Percentiles rank a stretch among this genome's conserved stretches.
phyloP scores from a whole-genome alignment of 2,113 vertebrate genomes.

The Zapus hudsonius region DNA sequence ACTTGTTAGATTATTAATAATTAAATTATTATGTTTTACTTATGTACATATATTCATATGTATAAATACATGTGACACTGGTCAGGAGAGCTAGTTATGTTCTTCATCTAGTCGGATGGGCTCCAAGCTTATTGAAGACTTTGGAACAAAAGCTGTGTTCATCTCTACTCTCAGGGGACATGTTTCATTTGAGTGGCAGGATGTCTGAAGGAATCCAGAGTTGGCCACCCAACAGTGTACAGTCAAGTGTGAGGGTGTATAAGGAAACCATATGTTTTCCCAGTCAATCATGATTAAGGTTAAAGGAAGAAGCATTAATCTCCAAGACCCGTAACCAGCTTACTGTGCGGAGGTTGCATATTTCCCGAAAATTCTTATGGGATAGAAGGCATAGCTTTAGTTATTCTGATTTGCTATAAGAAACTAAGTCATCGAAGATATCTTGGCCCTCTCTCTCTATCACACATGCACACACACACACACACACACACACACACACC shows the following conservation, averaged over 20 bases:
- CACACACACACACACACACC: not conserved
- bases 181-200: not conserved
- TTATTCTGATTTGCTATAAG: slow-evolving; percentile 27
- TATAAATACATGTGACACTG: not conserved
- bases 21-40: no score
- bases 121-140: not conserved
- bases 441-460: not conserved
- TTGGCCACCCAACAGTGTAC: not conserved
- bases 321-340: not conserved
- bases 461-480: not conserved
- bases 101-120: not conserved
- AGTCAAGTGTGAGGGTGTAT: not conserved
- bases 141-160: not conserved
- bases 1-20: no score
- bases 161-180: not conserved
- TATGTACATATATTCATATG: no score
- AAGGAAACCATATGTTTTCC: not conserved
- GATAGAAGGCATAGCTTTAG: not conserved
- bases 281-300: not conserved
- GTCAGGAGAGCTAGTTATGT: not conserved
- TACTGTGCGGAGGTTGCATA: not conserved
- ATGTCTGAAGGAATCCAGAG: not conserved
- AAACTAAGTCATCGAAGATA: slow-evolving; percentile 26
- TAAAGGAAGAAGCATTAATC: slow-evolving; percentile 26
- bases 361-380: slow-evolving; percentile 16